Percentiles rank a stretch among this genome's conserved stretches.
Conservation (phyloP, 2,888 invertebrate genomes). For the Aporophyla lueneburgensis region DNA sequence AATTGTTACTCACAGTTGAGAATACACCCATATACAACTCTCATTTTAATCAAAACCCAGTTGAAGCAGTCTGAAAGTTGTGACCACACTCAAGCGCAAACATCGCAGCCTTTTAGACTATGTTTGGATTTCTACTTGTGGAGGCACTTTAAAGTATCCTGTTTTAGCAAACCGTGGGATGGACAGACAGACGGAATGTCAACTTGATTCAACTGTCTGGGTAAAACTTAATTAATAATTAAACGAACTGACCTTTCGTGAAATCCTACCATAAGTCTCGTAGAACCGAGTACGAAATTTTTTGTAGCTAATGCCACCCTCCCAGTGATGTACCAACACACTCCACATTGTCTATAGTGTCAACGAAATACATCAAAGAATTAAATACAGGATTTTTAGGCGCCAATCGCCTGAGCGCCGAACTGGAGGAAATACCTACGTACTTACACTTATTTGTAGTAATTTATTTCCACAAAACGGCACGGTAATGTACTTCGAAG, state of each 20-base stretch:
- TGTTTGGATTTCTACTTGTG: constrained; percentile 38
- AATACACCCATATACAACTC: neutral
- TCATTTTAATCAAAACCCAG: constrained; percentile 10
- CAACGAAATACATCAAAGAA: neutral
- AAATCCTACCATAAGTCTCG: neutral
- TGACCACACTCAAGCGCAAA: constrained; percentile 2
- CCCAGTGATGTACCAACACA: neutral
- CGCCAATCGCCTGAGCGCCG: neutral
- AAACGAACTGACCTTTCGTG: too few relatives aligned
- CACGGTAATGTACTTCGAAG: too few relatives aligned
- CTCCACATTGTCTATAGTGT: neutral
- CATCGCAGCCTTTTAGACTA: neutral
- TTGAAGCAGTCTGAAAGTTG: neutral
- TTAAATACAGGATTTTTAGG: neutral
- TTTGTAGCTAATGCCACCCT: neutral
- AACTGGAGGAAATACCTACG: neutral
- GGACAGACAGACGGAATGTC: too few relatives aligned
- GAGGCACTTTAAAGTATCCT: constrained; percentile 50
- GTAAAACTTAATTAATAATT: too few relatives aligned
- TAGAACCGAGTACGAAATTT: neutral
- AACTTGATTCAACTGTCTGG: too few relatives aligned
- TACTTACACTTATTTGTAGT: too few relatives aligned
- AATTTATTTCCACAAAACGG: too few relatives aligned
- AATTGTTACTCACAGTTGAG: neutral
- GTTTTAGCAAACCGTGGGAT: neutral